Base-by-base conservation (phyloP, 1,140 invertebrate genomes). In the Drosophila parvula region DNA sequence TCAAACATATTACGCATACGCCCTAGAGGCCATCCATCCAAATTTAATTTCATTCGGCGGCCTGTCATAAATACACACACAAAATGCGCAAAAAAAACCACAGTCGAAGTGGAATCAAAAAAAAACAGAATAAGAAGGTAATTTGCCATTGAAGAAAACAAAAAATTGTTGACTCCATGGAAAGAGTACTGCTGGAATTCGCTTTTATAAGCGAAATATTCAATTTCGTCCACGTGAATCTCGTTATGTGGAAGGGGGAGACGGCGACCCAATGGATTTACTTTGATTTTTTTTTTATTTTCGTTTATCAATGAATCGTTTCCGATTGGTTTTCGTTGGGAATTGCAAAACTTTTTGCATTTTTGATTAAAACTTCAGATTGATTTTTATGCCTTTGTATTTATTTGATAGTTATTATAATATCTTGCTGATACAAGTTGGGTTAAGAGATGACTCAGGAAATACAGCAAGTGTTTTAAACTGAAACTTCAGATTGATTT, bases 1-100 rank as follows among this genome's bases (percentile, higher is more conserved):
- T 68, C 28, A 62, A 70, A 62, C 53, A 81, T 71, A 81, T 81
- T 81, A 81, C 73, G 78, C 64, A 81, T 77, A 81, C 78, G 71
- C 78, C 78, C 43, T 58, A 55, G 51, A 80, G 78, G 70, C 57
- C 78, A 59, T 80, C 40, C 59, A 68, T 71, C 45, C 65, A 77
- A 81, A 77, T 81, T 78, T 81, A 55, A 81, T 81, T 70, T 48
- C 68, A 69, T 76, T 71, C 44, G 61, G 36, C 67, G 60, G 38
- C 32, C 73, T 51, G 71, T 57, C 71, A 76, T 81, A 75, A 65
- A 68, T 55, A 63, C 45, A 76, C 71, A 80, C 73, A 80, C 65
- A 69, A 62, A 79, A 68, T 74, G 47, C 51, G 11, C 48, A 75
- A 59, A 53, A 44, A 51, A 44, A 5, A 22, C 11, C 36, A 4